A percentile compares a stretch with the other conserved stretches of the same genome.
Conservation (phyloP, 2,113 vertebrate species). For the Chaetorhynchus papuensis region DNA sequence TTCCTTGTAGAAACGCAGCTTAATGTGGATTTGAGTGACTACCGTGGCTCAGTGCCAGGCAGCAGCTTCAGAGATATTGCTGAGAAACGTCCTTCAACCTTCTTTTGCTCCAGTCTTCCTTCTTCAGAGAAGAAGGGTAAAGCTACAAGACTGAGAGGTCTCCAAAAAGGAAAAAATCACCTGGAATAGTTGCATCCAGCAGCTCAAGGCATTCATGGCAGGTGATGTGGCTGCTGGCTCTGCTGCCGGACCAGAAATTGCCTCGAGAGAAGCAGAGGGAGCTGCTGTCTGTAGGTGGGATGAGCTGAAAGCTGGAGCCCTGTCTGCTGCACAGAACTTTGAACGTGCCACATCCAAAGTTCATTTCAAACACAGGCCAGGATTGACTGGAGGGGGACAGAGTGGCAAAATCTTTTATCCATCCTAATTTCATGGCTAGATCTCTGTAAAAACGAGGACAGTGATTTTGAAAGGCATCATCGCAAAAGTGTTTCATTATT, state of each 20-base stretch:
- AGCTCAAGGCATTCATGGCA: background rate
- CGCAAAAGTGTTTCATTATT: background rate
- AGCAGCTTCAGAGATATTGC: background rate
- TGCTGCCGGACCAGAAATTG: background rate
- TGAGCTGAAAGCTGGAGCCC: background rate
- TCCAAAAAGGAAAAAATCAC: background rate
- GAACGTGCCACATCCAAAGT: background rate
- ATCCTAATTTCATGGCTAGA: background rate
- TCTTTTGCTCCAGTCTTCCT: background rate
- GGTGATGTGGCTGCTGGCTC: background rate
- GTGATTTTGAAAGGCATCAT: background rate
- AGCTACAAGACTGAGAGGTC: background rate
- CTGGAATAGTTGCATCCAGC: background rate
- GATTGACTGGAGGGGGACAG: background rate
- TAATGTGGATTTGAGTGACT: background rate
- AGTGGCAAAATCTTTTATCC: background rate
- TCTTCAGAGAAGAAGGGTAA: background rate
- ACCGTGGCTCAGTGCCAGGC: background rate
- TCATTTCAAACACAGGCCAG: background rate
- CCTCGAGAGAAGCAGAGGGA: background rate
- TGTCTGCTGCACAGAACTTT: background rate
- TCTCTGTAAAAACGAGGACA: background rate
- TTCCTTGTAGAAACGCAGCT: background rate
- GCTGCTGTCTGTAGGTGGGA: background rate
- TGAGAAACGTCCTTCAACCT: background rate